These are phyloP conservation scores for Chrysochloris asiatica DNA, from an alignment of 2,113 vertebrate genomes.

Conservation along the genomic window DNA sequence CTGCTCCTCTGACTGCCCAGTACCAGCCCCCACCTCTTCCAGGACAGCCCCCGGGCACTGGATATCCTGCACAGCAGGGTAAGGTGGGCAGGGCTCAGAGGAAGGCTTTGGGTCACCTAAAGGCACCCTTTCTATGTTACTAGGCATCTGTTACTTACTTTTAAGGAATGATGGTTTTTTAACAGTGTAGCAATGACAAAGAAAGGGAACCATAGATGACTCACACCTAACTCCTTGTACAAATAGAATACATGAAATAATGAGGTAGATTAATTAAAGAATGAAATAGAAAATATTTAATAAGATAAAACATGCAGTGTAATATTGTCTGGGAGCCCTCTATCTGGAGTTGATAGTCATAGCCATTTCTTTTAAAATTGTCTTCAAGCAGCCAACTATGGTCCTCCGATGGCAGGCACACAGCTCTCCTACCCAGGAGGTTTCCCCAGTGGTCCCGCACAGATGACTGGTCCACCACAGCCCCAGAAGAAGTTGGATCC, in stretches of 20 bases:
- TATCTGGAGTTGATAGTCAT: background rate
- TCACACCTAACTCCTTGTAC: background rate
- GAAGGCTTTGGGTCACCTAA: background rate
- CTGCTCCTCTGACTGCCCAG: constrained; percentile 80
- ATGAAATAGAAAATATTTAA: background rate
- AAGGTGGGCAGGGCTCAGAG: constrained; percentile 28
- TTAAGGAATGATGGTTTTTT: background rate
- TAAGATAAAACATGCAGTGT: background rate
- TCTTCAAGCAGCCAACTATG: constrained; percentile 85
- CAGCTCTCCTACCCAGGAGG: constrained; percentile 89
- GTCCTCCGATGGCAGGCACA: constrained; percentile 87
- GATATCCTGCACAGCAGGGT: constrained; percentile 91
- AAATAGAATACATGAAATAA: background rate
- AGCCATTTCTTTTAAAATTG: background rate
- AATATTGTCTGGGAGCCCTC: background rate
- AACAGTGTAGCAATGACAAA: background rate
- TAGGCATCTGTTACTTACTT: too few relatives aligned
- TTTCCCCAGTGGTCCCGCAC: constrained; percentile 85
- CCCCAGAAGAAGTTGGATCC: constrained; percentile 94
- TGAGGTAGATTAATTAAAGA: background rate
- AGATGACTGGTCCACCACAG: constrained; percentile 89
- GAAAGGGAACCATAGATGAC: background rate
- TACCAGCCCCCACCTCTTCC: constrained; percentile 87
- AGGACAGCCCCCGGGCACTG: constrained; percentile 83
- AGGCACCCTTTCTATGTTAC: background rate